Base-by-base conservation (phyloP, 2,797 vertebrate species). In the Sebastes minor region DNA sequence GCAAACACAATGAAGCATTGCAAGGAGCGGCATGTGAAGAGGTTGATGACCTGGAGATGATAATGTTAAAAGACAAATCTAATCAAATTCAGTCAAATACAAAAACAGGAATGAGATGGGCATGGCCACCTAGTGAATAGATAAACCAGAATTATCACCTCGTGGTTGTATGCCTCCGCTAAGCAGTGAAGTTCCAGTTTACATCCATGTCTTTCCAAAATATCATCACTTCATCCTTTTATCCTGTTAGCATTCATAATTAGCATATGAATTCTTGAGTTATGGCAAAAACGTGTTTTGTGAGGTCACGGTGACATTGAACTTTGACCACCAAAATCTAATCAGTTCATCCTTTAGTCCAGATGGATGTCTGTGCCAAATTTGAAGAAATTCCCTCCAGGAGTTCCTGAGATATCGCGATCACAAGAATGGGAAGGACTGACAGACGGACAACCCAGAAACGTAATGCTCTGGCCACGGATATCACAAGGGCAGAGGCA, bases 31-130 rank as follows among this genome's bases (percentile, higher is more conserved):
- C 13, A 59, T 27, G 32, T 3, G 9, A 52, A 30, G 27, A 52
- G 20, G 20, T 12, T 76, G 75, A 78, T 60, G 49, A 78, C 65
- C 60, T 59, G 33, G 67, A 81, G 78, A 83, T 71, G 75, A 59
- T 46, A 5, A 35, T 63, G 23, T 55, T 64, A 6, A 22, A 8
- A 55, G n/a, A 46, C 6, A 74, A 69, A 78, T 59, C 14, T 80
- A 8, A 70, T 74, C 18, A 33, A 25, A 67, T 56, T 69, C 23
- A 53, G 6, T 35, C 71, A 55, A 56, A 79, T 32, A 13, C 22
- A 27, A 69, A 67, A 52, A 65, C 1, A 46, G 66, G n/a, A 64
- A 20, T 35, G 14, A 28, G n/a, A 46, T 4, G 32, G 60, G 13
- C 60, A 53, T 22, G 16, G 8, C 12, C 16, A 32, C 2, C 12